Evolutionary conservation across 2,797 vertebrate genomes (phyloP), one percentile per base, ranked within the genome.

Genomic region (Lepilemur septentrionalis): DNA sequence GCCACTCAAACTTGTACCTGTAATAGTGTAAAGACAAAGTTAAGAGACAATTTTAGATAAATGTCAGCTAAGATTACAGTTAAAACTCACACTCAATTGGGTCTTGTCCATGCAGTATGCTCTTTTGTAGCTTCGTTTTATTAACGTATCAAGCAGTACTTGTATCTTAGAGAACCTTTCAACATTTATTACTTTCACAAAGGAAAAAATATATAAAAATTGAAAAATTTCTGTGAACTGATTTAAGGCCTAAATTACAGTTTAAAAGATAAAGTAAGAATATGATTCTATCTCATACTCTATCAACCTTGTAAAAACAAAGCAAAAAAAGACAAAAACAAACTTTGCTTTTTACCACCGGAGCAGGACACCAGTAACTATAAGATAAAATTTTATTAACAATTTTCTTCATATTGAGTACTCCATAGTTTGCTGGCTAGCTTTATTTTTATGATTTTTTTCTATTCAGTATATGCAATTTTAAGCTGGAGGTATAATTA

Each of bases 1-100:
- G 75, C 81, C 80, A 91, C 80, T 97, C 96, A 91, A 85, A 91
- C 91, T 81, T 96, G 80, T 85, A 96, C 72, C 94, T 95, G 30
- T 86, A 95, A 89, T 91, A 92, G 89, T 92, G 73, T 93, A 95
- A 94, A 93, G 89, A 97, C 84, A 90, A 97, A 97, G 91, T 91
- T 91, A 87, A 73, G 81, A 94, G 94, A 97, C 86, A 92, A 92
- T 95, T 95, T 97, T 92, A 97, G 94, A 94, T 97, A 95, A 97
- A 93, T 96, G 96, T 97, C 96, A 97, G 61, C 69, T 94, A 85
- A 96, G 91, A 97, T 97, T 97, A 97, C 50, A 78, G 76, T 50
- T 94, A 92, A 96, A 93, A 93, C 91, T 93, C 94, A 70, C 8
- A 69, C 84, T 96, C 84, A 92, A 2, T 78, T 96, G 94, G 81